Evolutionary conservation across 2,888 invertebrate genomes (phyloP).

Genomic region (Acanthosepion lycidas): DNA sequence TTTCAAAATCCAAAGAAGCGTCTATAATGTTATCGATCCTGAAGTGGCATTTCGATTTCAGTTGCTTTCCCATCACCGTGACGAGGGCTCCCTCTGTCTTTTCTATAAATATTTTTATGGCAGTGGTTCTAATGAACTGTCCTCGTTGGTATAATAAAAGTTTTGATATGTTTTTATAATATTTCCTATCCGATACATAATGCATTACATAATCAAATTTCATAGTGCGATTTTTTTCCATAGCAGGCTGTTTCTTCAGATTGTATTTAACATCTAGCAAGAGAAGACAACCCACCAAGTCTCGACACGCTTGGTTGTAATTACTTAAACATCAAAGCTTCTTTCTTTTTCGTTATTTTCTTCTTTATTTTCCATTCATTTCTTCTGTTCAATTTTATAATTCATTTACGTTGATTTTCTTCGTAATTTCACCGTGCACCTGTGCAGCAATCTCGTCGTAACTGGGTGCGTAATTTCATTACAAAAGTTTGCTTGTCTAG

Average conservation of each 20-base stretch:
- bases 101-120: too few relatives aligned
- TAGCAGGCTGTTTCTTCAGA: not conserved
- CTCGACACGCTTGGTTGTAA: not conserved
- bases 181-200: too few relatives aligned
- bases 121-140: too few relatives aligned
- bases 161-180: too few relatives aligned
- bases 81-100: too few relatives aligned
- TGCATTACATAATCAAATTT: too few relatives aligned
- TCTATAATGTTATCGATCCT: too few relatives aligned
- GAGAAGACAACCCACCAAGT: not conserved
- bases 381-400: conserved; percentile 8
- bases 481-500: not conserved
- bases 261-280: not conserved
- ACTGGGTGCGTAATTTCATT: not conserved
- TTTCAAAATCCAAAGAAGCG: too few relatives aligned
- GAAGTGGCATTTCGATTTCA: too few relatives aligned
- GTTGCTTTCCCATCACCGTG: too few relatives aligned
- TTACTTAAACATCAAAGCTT: not conserved
- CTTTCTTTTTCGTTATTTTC: not conserved
- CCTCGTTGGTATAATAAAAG: too few relatives aligned
- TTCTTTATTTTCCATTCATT: not conserved
- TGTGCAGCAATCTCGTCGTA: not conserved
- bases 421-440: not conserved
- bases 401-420: not conserved
- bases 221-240: not conserved